Conservation (phyloP, 2,888 invertebrate genomes). For the Eilema sororculum region DNA sequence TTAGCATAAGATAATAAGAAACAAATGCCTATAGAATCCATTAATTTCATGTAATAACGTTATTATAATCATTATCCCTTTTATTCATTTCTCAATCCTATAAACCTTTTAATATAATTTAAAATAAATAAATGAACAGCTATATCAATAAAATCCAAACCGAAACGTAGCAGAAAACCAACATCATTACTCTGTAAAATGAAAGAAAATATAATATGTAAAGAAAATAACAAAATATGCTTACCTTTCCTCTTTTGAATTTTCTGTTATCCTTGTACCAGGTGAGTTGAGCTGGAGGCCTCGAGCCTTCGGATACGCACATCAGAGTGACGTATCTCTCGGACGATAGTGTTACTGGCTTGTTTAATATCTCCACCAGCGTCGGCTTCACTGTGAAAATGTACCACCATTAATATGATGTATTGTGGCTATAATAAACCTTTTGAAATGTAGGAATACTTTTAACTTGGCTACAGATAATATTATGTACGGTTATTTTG, state of each 20-base stretch:
- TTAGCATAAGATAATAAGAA: too few species aligned
- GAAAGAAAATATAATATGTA: not conserved
- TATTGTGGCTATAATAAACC: slow-evolving; percentile 6
- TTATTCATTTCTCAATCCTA: too few species aligned
- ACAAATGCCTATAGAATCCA: too few species aligned
- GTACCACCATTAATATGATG: slow-evolving; percentile 10
- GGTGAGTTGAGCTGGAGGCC: slow-evolving; percentile 93
- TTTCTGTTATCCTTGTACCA: slow-evolving; percentile 94
- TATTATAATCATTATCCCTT: not conserved
- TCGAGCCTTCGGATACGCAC: slow-evolving; percentile 94
- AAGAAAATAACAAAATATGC: slow-evolving; percentile 44
- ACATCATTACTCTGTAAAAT: too few species aligned
- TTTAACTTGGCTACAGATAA: not conserved
- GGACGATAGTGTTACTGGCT: slow-evolving; percentile 92
- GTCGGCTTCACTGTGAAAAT: slow-evolving; percentile 91
- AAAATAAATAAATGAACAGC: too few species aligned
- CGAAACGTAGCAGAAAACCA: not conserved
- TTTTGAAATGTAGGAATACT: slow-evolving; percentile 1
- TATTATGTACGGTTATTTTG: not conserved
- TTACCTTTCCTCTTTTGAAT: slow-evolving; percentile 92
- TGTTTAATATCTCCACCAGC: slow-evolving; percentile 91
- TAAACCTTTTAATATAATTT: too few species aligned
- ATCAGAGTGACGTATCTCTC: slow-evolving; percentile 92
- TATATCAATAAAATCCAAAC: not conserved
- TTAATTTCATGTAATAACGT: not conserved